phyloP scores from a whole-genome alignment of 2,113 vertebrate genomes.

The Cyanoderma ruficeps region DNA sequence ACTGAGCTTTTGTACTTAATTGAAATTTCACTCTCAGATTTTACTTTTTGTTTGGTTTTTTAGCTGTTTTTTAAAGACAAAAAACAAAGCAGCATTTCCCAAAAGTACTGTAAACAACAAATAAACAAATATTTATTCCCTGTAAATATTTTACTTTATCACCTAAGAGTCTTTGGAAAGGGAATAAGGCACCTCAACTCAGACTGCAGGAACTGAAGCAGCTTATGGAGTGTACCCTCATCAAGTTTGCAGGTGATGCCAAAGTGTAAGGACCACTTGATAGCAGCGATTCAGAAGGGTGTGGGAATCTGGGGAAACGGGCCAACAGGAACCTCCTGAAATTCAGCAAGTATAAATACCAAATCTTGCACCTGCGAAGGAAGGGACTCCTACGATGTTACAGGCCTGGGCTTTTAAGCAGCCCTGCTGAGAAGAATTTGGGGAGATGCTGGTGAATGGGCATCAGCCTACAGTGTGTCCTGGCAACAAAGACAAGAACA shows the following conservation, averaged over 20 bases:
- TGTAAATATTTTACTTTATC: not conserved
- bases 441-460: not conserved
- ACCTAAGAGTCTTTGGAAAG: not conserved
- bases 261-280: not conserved
- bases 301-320: not conserved
- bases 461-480: not conserved
- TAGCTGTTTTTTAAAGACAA: not conserved
- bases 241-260: not conserved
- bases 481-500: not conserved
- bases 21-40: not conserved
- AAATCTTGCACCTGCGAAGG: not conserved
- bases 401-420: not conserved
- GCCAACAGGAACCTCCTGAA: not conserved
- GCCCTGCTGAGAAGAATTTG: not conserved
- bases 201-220: not conserved
- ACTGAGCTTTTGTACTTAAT: not conserved
- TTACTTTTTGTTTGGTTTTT: not conserved
- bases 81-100: not conserved
- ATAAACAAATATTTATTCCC: not conserved
- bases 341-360: not conserved
- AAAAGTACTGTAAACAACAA: not conserved
- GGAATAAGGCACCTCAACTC: not conserved
- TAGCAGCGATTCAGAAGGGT: not conserved
- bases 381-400: not conserved
- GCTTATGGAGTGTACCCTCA: not conserved